Conservation (phyloP, 2,888 invertebrate species). For the Andrena hattorfiana region DNA sequence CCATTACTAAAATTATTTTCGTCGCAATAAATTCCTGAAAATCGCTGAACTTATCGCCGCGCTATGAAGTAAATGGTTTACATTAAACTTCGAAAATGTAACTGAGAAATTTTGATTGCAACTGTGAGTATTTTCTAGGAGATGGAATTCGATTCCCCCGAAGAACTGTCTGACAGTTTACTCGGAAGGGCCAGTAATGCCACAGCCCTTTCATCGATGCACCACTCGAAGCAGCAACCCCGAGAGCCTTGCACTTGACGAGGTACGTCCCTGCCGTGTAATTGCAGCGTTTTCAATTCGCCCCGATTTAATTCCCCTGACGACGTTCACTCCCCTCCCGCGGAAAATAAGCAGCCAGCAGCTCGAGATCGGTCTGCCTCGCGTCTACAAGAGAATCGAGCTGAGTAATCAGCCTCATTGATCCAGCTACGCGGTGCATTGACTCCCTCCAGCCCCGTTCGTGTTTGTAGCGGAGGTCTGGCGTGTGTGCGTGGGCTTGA, state of each 20-base stretch:
- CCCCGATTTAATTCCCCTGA: slow-evolving; percentile 53
- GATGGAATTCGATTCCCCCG: not conserved
- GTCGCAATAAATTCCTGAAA: too few relatives aligned
- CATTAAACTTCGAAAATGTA: too few relatives aligned
- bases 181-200: not conserved
- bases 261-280: slow-evolving; percentile 36
- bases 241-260: slow-evolving; percentile 44
- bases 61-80: too few relatives aligned
- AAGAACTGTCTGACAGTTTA: not conserved
- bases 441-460: slow-evolving; percentile 56
- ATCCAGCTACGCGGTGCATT: slow-evolving; percentile 72
- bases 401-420: slow-evolving; percentile 74
- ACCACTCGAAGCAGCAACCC: not conserved
- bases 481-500: slow-evolving; percentile 13
- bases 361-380: slow-evolving; percentile 59
- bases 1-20: too few relatives aligned
- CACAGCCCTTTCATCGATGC: not conserved
- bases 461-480: not conserved
- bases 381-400: slow-evolving; percentile 65
- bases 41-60: too few relatives aligned
- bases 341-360: slow-evolving; percentile 54
- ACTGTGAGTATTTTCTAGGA: too few relatives aligned
- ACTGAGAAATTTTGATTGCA: too few relatives aligned
- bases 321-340: slow-evolving; percentile 29
- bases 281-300: slow-evolving; percentile 67